These are phyloP conservation scores for Falco peregrinus DNA, from an alignment of 2,797 vertebrate species.

Conservation along the genomic window DNA sequence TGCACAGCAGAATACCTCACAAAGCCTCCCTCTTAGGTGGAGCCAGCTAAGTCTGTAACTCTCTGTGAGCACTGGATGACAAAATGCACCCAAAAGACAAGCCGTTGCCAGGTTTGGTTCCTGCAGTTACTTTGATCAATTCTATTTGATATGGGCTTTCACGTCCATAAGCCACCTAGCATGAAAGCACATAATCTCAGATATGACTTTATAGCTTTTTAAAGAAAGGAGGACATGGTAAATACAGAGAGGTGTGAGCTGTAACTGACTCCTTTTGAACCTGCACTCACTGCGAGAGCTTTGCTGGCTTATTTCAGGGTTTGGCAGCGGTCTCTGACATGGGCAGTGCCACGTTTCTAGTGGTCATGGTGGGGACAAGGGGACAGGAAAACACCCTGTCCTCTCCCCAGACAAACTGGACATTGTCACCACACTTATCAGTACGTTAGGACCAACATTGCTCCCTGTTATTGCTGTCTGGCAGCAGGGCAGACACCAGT, in stretches of 20 bases:
- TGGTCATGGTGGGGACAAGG: neutral
- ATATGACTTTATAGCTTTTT: neutral
- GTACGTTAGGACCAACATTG: neutral
- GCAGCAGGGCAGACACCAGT: neutral
- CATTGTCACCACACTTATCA: accelerated
- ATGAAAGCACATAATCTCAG: neutral
- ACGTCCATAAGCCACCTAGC: neutral
- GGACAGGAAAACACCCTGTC: neutral
- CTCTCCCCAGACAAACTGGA: neutral
- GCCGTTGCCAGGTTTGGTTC: neutral
- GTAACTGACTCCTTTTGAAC: neutral
- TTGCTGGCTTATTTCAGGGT: neutral
- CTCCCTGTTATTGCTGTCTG: accelerated
- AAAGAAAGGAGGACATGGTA: neutral
- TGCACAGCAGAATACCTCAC: neutral
- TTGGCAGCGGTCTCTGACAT: neutral
- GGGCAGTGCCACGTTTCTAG: neutral
- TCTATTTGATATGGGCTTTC: slow-evolving; percentile 13
- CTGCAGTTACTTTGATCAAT: neutral
- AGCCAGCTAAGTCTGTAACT: neutral
- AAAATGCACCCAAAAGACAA: slow-evolving; percentile 19
- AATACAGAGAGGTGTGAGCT: neutral
- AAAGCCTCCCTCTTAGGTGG: slow-evolving; percentile 13
- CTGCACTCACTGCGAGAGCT: neutral
- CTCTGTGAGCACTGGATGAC: neutral